Evolutionary conservation across 2,113 vertebrate genomes (phyloP), one percentile per base, ranked within the genome.

Genomic region (Coryphaenoides rupestris): DNA sequence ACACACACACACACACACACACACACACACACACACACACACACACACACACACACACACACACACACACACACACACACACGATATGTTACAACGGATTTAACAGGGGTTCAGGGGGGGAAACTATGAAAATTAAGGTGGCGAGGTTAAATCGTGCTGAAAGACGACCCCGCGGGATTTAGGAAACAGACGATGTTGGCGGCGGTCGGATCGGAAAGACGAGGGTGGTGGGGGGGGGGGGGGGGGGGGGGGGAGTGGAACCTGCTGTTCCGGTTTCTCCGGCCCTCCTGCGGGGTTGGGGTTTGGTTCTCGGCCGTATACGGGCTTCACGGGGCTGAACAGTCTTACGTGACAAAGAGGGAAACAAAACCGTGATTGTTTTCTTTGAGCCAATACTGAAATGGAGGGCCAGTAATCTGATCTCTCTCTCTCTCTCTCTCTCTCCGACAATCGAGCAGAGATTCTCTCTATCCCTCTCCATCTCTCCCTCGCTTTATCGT

Each of bases 291-390:
- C 60, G 80, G 79, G 80, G 85, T 87, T 86, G 74, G 80, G 79
- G 80, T 86, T 87, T 86, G 74, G 76, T 88, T 90, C 86, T 85
- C 87, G 87, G 78, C 69, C 33, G 57, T 60, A n/a, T n/a, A n/a
- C n/a, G 68, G 47, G 68, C 62, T 54, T 57, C 47, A 5, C 40
- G 69, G 77, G 67, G 79, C 80, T 71, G 80, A 75, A 79, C 72
- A 75, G 84, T 86, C 85, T 82, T 82, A 68, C 64, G 50, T 83
- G 83, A 87, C 84, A 50, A 23, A n/a, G n/a, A n/a, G 50, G 76
- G 66, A 80, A 86, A 91, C 89, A 91, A 90, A 86, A 87, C 81
- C 69, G 33, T 12, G 78, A 87, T 87, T 90, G 90, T 91, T 84
- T 80, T 83, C 76, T 81, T 75, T 69, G 65, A 79, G 86, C 76